Evolutionary conservation across 2,797 vertebrate genomes (phyloP).

Genomic region (Tarsius wallacei): DNA sequence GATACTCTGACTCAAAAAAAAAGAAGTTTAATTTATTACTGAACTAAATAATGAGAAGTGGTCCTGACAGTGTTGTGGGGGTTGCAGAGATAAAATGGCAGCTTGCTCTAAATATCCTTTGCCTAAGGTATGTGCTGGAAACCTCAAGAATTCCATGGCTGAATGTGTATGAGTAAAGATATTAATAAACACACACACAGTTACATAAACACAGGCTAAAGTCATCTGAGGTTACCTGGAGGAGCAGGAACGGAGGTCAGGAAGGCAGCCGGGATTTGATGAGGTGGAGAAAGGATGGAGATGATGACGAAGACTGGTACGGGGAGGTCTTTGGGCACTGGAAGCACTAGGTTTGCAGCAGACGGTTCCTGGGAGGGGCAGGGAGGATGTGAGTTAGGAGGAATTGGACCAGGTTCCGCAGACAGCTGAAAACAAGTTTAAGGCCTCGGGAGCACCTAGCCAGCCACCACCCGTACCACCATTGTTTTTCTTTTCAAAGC

Average conservation of each 20-base stretch:
- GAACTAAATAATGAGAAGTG: too few relatives aligned
- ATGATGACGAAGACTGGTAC: not conserved
- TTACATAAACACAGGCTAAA: not conserved
- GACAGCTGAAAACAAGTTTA: not conserved
- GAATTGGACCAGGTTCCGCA: not conserved
- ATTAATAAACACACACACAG: not conserved
- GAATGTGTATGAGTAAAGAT: not conserved
- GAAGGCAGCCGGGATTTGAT: not conserved
- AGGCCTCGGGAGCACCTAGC: not conserved
- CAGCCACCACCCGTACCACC: not conserved
- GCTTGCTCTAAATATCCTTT: not conserved
- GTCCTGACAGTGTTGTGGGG: not conserved
- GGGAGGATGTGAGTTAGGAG: fast-evolving
- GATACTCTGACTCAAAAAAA: too few relatives aligned
- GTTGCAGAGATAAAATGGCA: not conserved
- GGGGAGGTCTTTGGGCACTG: too few relatives aligned
- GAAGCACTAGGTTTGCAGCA: fast-evolving
- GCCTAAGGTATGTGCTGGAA: not conserved
- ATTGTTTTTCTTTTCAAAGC: not conserved
- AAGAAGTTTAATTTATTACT: not conserved
- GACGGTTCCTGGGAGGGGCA: not conserved
- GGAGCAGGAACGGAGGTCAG: not conserved
- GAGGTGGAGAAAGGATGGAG: not conserved
- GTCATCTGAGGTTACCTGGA: not conserved
- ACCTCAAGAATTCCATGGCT: not conserved